Percentiles rank a stretch among this genome's conserved stretches.
phyloP scores from a whole-genome alignment of 2,113 vertebrate genomes.

The Macheiramphus alcinus region DNA sequence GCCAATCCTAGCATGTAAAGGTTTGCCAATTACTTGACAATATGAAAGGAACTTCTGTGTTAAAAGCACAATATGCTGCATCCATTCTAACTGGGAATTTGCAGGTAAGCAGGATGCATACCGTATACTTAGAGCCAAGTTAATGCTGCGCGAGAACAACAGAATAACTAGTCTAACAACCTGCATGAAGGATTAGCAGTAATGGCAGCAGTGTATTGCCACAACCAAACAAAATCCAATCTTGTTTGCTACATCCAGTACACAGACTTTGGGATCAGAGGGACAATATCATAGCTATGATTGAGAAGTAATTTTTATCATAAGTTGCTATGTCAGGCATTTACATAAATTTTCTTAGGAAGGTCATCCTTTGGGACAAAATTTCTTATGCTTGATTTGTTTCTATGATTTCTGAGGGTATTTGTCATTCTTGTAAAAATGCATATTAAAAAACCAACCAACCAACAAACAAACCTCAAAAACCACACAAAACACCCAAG shows the following conservation, averaged over 20 bases:
- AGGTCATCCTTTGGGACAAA: not conserved
- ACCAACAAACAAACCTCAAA: not conserved
- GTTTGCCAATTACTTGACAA: not conserved
- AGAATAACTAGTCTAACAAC: not conserved
- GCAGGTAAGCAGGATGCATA: not conserved
- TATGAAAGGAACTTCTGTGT: not conserved
- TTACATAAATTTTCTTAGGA: not conserved
- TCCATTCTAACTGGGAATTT: not conserved
- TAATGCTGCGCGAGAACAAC: not conserved
- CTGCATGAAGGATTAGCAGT: not conserved
- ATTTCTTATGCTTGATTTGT: not conserved
- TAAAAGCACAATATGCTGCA: not conserved
- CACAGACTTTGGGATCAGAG: not conserved
- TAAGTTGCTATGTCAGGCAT: not conserved
- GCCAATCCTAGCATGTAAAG: not conserved
- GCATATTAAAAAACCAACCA: not conserved
- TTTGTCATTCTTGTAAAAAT: not conserved
- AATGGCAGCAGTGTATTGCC: not conserved
- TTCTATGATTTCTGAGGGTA: not conserved
- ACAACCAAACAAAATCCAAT: not conserved
- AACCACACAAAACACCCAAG: not conserved
- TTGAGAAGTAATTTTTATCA: not conserved
- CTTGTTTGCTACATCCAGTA: not conserved
- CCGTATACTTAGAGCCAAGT: not conserved
- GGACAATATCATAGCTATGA: not conserved